Conservation (phyloP, 2,888 invertebrate species). For the Chorisops tibialis region DNA sequence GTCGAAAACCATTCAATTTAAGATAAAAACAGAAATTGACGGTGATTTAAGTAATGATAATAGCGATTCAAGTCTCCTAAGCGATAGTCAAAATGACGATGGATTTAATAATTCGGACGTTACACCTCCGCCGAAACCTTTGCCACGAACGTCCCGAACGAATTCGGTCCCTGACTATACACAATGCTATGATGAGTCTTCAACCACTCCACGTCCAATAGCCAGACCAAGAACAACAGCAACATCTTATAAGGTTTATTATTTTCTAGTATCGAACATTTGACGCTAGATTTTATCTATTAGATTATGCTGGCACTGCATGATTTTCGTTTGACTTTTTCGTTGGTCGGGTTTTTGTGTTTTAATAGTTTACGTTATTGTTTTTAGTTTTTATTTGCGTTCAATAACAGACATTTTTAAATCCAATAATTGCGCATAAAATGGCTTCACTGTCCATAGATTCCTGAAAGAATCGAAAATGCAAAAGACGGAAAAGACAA, state of each 20-base stretch:
- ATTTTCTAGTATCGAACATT: too few species aligned
- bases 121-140: constrained; percentile 66
- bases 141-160: constrained; percentile 71
- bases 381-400: too few species aligned
- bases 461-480: too few species aligned
- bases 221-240: constrained; percentile 67
- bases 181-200: constrained; percentile 46
- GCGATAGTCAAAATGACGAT: constrained; percentile 36
- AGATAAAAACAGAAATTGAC: constrained; percentile 19
- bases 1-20: constrained; percentile 3
- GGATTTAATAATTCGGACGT: constrained; percentile 27
- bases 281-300: too few species aligned
- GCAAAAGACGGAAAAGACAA: too few species aligned
- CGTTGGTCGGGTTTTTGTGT: too few species aligned
- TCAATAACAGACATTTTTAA: too few species aligned
- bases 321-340: too few species aligned
- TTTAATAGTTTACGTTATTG: too few species aligned
- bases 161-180: constrained; percentile 68
- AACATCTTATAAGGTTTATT: constrained; percentile 70
- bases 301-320: too few species aligned
- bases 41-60: constrained; percentile 31
- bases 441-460: too few species aligned
- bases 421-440: too few species aligned
- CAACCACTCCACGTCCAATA: constrained; percentile 60
- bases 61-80: constrained; percentile 35